Evolutionary conservation across 2,797 vertebrate genomes (phyloP).

Genomic region (Gambelia wislizenii): DNA sequence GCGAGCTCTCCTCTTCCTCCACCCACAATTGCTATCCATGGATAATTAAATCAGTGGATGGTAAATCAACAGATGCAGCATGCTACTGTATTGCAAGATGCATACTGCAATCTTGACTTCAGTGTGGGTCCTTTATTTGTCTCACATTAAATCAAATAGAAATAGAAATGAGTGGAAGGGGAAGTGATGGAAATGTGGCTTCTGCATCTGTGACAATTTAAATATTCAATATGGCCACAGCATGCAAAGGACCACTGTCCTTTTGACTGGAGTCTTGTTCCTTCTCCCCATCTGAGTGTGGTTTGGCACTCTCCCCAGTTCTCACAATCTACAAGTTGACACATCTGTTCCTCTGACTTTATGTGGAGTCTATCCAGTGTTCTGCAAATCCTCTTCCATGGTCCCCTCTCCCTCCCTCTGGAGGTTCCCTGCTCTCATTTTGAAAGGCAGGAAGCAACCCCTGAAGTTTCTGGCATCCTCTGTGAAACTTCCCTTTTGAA

Average conservation of each 20-base stretch:
- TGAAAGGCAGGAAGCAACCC: conserved; percentile 59
- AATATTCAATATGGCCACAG: background rate
- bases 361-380: conserved; percentile 38
- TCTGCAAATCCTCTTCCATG: conserved; percentile 44
- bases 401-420: conserved; percentile 32
- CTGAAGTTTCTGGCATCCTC: conserved; percentile 53
- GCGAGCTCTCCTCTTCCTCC: no score
- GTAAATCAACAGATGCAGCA: no score
- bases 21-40: no score
- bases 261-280: background rate
- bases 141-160: background rate
- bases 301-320: conserved; percentile 44
- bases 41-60: no score
- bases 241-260: background rate
- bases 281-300: background rate
- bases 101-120: no score
- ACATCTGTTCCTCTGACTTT: conserved; percentile 67
- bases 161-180: background rate
- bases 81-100: no score
- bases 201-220: background rate
- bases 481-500: conserved; percentile 50
- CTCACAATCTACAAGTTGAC: conserved; percentile 59
- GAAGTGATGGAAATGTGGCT: background rate
- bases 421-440: conserved; percentile 42
- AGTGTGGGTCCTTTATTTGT: background rate